Conservation (phyloP, 2,113 vertebrate species). For the Platycercus adscitus region DNA sequence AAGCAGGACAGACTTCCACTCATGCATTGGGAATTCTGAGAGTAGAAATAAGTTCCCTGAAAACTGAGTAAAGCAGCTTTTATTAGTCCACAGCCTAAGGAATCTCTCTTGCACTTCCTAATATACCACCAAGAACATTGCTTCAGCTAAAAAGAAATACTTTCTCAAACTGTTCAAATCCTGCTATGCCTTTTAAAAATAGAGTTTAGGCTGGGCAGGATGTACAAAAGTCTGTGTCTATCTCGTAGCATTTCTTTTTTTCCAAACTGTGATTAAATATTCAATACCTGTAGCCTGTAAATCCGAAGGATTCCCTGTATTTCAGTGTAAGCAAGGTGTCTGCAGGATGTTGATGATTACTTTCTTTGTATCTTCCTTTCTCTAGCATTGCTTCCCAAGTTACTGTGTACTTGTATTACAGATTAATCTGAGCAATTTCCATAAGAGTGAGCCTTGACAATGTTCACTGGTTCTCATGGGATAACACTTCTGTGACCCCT, state of each 20-base stretch:
- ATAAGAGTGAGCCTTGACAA: background rate
- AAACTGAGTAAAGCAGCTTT: background rate
- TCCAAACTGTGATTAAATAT: background rate
- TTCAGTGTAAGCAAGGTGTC: background rate
- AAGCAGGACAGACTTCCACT: background rate
- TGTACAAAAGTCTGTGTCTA: background rate
- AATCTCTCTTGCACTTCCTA: background rate
- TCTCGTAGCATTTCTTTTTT: background rate
- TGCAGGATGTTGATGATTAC: background rate
- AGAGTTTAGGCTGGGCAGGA: background rate
- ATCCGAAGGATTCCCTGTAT: background rate
- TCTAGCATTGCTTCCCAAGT: background rate
- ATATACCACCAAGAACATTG: background rate
- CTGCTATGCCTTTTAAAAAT: background rate
- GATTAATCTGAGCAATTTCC: background rate
- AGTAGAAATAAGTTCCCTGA: background rate
- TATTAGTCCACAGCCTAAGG: background rate
- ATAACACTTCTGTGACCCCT: background rate
- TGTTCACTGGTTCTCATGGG: rapidly evolving
- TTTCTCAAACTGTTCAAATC: background rate
- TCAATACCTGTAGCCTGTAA: background rate
- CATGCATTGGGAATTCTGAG: background rate
- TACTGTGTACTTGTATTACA: background rate
- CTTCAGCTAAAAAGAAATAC: background rate
- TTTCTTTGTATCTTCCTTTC: background rate